A percentile compares a stretch with the other conserved stretches of the same genome.
phyloP scores from a whole-genome alignment of 2,113 vertebrate species.

The Trogon surrucura region DNA sequence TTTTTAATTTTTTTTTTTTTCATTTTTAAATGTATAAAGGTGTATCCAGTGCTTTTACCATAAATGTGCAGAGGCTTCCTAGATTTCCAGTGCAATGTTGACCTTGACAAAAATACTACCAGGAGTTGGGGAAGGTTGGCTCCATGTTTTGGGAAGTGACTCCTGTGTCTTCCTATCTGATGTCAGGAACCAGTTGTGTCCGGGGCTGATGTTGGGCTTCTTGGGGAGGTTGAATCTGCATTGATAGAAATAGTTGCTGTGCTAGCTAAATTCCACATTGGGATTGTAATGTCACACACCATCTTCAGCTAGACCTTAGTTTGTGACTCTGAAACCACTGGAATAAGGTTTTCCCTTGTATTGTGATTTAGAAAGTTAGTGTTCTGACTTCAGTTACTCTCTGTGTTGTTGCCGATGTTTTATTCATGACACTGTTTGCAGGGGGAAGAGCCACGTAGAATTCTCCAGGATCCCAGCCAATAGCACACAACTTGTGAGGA shows the following conservation, averaged over 20 bases:
- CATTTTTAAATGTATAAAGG: neutral
- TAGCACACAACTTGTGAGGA: neutral
- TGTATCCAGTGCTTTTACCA: neutral
- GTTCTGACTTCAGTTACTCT: neutral
- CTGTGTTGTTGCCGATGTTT: neutral
- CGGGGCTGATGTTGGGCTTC: neutral
- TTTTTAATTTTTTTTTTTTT: neutral
- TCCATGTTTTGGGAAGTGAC: neutral
- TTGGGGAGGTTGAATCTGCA: neutral
- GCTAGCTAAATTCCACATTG: neutral
- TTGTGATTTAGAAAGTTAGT: neutral
- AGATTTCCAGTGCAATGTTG: neutral
- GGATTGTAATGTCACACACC: neutral
- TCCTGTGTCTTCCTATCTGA: neutral
- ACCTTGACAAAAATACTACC: neutral
- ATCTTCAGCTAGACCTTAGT: neutral
- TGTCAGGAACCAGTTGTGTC: neutral
- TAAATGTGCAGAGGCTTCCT: neutral
- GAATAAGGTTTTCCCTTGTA: neutral
- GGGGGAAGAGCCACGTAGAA: neutral
- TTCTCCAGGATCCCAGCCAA: neutral
- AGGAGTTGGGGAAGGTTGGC: neutral
- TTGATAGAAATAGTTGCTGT: neutral
- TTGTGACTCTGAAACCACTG: neutral
- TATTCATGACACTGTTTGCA: neutral